Evolutionary conservation across 2,888 invertebrate species (phyloP).

Genomic region (Limnephilus lunatus): DNA sequence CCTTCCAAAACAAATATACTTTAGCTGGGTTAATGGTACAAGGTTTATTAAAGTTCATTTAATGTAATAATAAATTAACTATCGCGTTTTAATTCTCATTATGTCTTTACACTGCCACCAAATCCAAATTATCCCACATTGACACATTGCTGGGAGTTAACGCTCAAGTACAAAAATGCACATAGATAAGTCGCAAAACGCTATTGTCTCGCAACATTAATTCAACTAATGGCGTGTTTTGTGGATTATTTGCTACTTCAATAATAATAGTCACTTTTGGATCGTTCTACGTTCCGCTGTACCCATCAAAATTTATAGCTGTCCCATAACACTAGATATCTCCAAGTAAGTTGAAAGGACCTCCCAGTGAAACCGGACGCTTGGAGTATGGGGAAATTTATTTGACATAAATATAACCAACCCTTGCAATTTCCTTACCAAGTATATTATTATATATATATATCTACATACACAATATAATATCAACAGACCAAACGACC

Average conservation of each 20-base stretch:
- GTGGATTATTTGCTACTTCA: background rate
- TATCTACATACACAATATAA: background rate
- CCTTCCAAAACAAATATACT: background rate
- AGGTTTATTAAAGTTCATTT: background rate
- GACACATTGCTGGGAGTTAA: too few species aligned
- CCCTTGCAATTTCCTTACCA: constrained; percentile 12
- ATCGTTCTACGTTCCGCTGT: background rate
- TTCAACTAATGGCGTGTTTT: background rate
- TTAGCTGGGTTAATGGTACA: background rate
- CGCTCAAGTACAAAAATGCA: too few species aligned
- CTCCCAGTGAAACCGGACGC: background rate
- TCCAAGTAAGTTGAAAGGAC: background rate
- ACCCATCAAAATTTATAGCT: background rate
- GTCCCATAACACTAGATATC: background rate
- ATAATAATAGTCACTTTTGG: background rate
- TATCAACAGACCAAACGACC: background rate
- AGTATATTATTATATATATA: background rate
- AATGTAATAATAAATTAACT: too few species aligned
- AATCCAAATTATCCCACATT: background rate
- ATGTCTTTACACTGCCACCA: background rate
- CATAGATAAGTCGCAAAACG: background rate
- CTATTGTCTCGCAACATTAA: background rate
- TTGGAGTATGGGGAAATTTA: background rate
- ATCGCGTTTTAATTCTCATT: too few species aligned
- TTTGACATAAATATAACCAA: constrained; percentile 11